These are phyloP conservation scores for Drosophila rhopaloa DNA, from an alignment of 1,140 invertebrate species.

Conservation along the genomic window DNA sequence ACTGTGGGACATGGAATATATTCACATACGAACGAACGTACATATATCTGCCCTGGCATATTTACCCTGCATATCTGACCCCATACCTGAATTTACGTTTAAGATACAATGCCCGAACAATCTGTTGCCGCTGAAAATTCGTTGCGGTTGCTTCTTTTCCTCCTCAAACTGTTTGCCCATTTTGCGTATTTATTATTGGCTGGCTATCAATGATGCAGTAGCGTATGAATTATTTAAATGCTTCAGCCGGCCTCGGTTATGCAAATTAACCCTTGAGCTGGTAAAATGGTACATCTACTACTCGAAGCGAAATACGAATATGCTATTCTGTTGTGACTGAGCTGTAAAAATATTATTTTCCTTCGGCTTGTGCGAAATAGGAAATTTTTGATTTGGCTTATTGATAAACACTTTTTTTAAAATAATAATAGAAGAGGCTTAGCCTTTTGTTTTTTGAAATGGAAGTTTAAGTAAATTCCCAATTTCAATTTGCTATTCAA, in stretches of 20 bases:
- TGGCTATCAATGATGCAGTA: constrained; percentile 21
- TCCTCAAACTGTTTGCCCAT: constrained; percentile 18
- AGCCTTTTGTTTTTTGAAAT: too few species aligned
- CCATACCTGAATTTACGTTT: constrained; percentile 12
- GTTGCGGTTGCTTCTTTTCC: constrained; percentile 5
- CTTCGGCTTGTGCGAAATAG: neutral
- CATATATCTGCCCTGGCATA: constrained; percentile 23
- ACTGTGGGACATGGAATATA: constrained; percentile 17
- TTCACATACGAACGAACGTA: constrained; percentile 1
- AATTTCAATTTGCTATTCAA: neutral
- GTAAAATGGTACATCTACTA: too few species aligned
- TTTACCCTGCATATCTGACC: constrained; percentile 19
- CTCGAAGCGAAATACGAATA: neutral
- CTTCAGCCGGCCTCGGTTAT: neutral
- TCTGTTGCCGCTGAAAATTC: constrained; percentile 26
- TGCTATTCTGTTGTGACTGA: neutral
- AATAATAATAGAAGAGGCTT: neutral
- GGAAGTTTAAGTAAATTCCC: neutral
- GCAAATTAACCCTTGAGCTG: neutral
- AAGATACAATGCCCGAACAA: constrained; percentile 26
- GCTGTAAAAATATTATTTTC: neutral
- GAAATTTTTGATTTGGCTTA: neutral
- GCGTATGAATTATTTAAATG: constrained; percentile 42
- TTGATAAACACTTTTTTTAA: too few species aligned
- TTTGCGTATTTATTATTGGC: constrained; percentile 50